Conservation (phyloP, 2,888 invertebrate genomes). For the Philaethria dido region DNA sequence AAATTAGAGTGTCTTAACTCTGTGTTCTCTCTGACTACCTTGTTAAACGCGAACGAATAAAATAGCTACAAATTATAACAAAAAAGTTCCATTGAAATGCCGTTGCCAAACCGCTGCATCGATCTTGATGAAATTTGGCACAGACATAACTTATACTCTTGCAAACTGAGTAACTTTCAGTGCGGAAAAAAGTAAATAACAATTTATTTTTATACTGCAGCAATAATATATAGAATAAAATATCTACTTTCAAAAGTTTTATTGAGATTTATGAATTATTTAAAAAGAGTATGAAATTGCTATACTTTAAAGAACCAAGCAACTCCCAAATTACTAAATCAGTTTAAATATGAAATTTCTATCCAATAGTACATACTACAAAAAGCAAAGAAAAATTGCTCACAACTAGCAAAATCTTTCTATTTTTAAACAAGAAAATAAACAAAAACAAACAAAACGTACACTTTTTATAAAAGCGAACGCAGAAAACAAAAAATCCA, state of each 20-base stretch:
- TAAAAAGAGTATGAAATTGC: neutral
- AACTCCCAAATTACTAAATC: neutral
- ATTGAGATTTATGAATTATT: neutral
- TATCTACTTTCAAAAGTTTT: neutral
- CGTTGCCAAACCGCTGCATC: slow-evolving; percentile 6
- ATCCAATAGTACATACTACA: neutral
- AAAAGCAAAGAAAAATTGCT: no score
- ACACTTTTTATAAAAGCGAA: neutral
- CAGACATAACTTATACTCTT: slow-evolving; percentile 7
- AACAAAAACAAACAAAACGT: no score
- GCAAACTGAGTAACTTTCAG: neutral
- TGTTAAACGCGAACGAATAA: neutral
- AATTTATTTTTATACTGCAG: slow-evolving; percentile 5
- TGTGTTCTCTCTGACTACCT: neutral
- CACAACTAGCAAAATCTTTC: no score
- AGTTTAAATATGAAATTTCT: neutral
- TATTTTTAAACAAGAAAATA: no score
- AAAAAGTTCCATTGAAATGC: slow-evolving; percentile 8
- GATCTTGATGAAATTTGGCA: slow-evolving; percentile 17
- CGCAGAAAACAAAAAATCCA: neutral
- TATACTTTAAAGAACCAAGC: neutral
- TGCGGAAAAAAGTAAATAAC: slow-evolving; percentile 6
- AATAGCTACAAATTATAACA: neutral
- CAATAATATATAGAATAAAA: neutral
- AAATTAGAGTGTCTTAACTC: neutral